Percentiles rank a stretch among this genome's conserved stretches.
phyloP scores from a whole-genome alignment of 2,113 vertebrate genomes.

The Chaetodon trifascialis region DNA sequence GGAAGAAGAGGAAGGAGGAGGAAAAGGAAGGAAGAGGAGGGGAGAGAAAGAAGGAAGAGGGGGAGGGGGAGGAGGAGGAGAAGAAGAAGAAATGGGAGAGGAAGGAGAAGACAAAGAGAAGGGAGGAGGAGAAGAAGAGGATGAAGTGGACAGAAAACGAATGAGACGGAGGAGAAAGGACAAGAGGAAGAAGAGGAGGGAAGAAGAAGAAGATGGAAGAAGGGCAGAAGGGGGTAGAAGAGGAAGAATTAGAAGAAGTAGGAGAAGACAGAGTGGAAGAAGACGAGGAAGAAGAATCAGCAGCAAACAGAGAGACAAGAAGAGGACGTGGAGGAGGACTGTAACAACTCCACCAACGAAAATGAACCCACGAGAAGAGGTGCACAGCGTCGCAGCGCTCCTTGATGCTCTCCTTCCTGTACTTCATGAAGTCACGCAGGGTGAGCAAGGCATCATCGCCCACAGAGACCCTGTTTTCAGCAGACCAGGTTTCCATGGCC shows the following conservation, averaged over 20 bases:
- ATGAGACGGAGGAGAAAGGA: neutral
- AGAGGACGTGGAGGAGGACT: too few relatives aligned
- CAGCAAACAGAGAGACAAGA: too few relatives aligned
- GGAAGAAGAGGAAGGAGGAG: neutral
- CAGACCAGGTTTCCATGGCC: constrained; percentile 97
- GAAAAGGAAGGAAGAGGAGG: neutral
- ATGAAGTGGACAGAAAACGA: neutral
- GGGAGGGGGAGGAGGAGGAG: neutral
- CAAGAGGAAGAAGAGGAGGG: neutral
- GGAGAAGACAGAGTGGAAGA: too few relatives aligned
- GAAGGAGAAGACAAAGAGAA: neutral
- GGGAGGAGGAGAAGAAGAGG: too few relatives aligned
- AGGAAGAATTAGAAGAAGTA: neutral
- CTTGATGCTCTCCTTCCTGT: constrained; percentile 89
- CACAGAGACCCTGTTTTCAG: constrained; percentile 90
- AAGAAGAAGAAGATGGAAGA: too few relatives aligned
- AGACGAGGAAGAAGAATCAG: neutral
- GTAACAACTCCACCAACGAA: neutral
- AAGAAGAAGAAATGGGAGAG: neutral
- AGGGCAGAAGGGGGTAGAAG: neutral
- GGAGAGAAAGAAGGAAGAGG: neutral
- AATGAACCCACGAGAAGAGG: constrained; percentile 92
- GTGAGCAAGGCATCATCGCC: constrained; percentile 92
- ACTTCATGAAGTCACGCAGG: constrained; percentile 93
- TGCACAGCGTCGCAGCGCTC: constrained; percentile 92